Evolutionary conservation across 2,113 vertebrate genomes (phyloP), one percentile per base, ranked within the genome.

Genomic region (Grammomys surdaster): DNA sequence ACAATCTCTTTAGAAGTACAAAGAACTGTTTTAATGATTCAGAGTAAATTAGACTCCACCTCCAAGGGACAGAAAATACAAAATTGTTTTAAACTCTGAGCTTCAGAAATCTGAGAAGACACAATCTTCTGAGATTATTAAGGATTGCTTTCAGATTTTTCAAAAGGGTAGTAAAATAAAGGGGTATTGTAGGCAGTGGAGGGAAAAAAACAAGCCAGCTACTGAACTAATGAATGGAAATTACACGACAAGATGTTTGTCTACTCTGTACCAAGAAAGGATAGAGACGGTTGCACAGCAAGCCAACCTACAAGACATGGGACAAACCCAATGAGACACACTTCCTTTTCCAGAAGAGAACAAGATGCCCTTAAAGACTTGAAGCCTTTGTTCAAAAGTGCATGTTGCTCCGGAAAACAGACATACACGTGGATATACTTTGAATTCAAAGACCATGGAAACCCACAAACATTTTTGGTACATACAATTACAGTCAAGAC

Each of bases 401-500:
- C 56, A 46, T 12, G 69, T 51, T 73, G 40, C 60, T 78, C 33
- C 9, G 31, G 28, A 58, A 58, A n/a, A 80, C 24, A 72, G 24
- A 72, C 22, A 67, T 51, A 84, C 8, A 80, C 14, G 28, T 2
- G 81, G 56, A 24, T 33, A 78, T 70, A 60, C 5, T 78, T 91
- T 56, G 26, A 89, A 70, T 80, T 82, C 85, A 75, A 93, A 93
- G 28, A 82, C 11, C 54, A 36, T 46, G 26, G 13, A 93, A 94
- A 84, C 20, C 67, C 31, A 72, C n/a, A 95, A 73, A 46, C 46
- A 80, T n/a, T 31, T 84, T 54, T 80, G 8, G 31, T 31, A 36
- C 75, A 88, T 75, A 78, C 95, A 93, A 72, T 85, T 95, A 88
- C 56, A 92, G n/a, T 95, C 70, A 85, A 93, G 93, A 87, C 91